Percentiles rank a stretch among this genome's conserved stretches.
Conservation (phyloP, 1,140 invertebrate genomes). For the Trichonephila clavipes region DNA sequence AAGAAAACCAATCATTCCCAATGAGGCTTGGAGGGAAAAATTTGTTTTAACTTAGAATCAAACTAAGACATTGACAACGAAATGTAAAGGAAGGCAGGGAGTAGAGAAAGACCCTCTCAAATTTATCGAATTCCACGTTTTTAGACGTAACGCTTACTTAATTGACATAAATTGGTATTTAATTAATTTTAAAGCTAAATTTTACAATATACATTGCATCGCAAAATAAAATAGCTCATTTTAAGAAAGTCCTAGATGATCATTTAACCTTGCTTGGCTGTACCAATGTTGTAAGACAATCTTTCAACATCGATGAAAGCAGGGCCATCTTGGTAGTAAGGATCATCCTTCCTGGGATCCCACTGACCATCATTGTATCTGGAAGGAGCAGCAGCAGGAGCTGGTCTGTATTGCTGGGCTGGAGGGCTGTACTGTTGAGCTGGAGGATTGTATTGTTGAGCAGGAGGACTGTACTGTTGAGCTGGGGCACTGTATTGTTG, state of each 20-base stretch:
- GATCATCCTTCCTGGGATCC: constrained; percentile 71
- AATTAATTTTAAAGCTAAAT: background rate
- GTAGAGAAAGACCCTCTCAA: background rate
- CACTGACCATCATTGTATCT: constrained; percentile 48
- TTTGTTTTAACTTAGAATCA: background rate
- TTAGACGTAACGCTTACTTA: background rate
- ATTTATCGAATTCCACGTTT: background rate
- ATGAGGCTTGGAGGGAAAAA: background rate
- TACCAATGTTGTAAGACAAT: constrained; percentile 76
- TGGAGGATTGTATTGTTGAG: constrained; percentile 62
- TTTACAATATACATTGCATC: background rate
- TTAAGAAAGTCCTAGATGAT: background rate
- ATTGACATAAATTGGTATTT: background rate
- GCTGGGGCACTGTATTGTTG: constrained; percentile 57
- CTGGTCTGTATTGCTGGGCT: constrained; percentile 57
- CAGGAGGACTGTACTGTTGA: constrained; percentile 48
- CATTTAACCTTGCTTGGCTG: constrained; percentile 57
- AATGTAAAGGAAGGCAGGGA: background rate
- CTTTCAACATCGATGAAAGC: constrained; percentile 72
- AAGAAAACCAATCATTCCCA: background rate
- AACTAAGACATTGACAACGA: background rate
- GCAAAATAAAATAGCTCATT: background rate
- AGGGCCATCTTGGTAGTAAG: constrained; percentile 72
- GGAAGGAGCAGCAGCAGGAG: background rate
- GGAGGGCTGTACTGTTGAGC: constrained; percentile 55